A percentile compares a stretch with the other conserved stretches of the same genome.
Conservation (phyloP, 2,797 vertebrate genomes). For the Falco rusticolus region DNA sequence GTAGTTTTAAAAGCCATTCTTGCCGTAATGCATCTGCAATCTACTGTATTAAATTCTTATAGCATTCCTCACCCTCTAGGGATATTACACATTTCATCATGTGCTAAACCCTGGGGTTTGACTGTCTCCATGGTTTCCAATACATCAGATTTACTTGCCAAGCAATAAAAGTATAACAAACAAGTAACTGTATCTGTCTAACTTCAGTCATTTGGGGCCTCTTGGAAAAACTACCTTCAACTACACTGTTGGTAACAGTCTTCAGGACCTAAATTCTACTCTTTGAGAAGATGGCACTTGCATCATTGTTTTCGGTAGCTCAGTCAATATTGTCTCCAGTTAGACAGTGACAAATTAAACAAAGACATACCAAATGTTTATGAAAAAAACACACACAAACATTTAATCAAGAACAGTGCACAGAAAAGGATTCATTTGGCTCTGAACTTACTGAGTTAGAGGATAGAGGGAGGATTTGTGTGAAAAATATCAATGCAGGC, state of each 20-base stretch:
- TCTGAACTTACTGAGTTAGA: not conserved
- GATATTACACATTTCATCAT: not conserved
- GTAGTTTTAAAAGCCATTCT: not conserved
- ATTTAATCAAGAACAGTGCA: not conserved
- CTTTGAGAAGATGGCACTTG: not conserved
- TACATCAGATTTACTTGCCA: not conserved
- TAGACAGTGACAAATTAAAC: not conserved
- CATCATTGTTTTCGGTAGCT: not conserved
- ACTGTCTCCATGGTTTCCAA: not conserved
- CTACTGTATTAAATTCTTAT: not conserved
- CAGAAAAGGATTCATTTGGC: not conserved
- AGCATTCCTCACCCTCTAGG: not conserved
- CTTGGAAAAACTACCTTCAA: not conserved
- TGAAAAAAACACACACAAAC: not conserved
- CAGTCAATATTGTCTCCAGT: not conserved
- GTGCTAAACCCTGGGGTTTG: not conserved
- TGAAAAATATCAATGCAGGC: not conserved
- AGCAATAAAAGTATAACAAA: not conserved
- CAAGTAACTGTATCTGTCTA: not conserved
- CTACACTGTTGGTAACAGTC: not conserved
- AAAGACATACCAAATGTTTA: not conserved
- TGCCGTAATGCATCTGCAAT: not conserved
- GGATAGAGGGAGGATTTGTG: not conserved
- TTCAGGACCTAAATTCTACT: not conserved
- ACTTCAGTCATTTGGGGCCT: not conserved